phyloP scores from a whole-genome alignment of 2,888 invertebrate species.

The Smittia aterrima region DNA sequence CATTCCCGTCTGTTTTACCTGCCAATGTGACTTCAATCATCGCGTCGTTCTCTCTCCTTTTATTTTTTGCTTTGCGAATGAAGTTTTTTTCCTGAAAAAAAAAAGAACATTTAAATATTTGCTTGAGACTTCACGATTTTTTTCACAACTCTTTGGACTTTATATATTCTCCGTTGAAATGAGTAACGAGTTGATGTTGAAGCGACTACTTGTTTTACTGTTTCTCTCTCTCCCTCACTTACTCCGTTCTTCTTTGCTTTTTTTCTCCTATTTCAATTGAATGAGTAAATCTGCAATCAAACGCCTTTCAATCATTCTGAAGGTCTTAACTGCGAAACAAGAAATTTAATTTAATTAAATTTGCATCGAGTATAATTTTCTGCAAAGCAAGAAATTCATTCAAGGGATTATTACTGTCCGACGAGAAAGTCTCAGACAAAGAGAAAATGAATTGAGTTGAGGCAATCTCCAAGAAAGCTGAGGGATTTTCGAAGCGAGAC shows the following conservation, averaged over 20 bases:
- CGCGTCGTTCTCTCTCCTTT: background rate
- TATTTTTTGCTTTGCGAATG: background rate
- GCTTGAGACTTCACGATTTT: constrained; percentile 32
- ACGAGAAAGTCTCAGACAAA: background rate
- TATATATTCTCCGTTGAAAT: constrained; percentile 11
- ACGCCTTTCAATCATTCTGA: constrained; percentile 39
- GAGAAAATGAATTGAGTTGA: background rate
- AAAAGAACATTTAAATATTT: constrained; percentile 20
- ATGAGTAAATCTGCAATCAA: constrained; percentile 28
- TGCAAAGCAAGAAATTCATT: background rate
- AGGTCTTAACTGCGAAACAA: constrained; percentile 35
- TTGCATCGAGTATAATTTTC: constrained; percentile 33
- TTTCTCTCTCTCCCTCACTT: background rate
- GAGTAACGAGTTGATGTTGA: constrained; percentile 36
- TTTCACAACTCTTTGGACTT: constrained; percentile 22
- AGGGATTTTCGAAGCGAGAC: constrained; percentile 12
- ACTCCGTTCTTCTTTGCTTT: background rate
- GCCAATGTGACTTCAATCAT: constrained; percentile 33
- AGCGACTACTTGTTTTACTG: constrained; percentile 35
- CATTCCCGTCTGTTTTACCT: constrained; percentile 15
- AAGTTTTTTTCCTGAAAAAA: no score
- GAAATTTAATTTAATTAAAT: constrained; percentile 36
- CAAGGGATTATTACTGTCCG: constrained; percentile 28
- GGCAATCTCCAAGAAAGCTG: constrained; percentile 12
- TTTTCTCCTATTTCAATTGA: constrained; percentile 17